Base-by-base conservation (phyloP, 2,888 invertebrate species). In the Pseudococcus jackbeardsleyi region DNA sequence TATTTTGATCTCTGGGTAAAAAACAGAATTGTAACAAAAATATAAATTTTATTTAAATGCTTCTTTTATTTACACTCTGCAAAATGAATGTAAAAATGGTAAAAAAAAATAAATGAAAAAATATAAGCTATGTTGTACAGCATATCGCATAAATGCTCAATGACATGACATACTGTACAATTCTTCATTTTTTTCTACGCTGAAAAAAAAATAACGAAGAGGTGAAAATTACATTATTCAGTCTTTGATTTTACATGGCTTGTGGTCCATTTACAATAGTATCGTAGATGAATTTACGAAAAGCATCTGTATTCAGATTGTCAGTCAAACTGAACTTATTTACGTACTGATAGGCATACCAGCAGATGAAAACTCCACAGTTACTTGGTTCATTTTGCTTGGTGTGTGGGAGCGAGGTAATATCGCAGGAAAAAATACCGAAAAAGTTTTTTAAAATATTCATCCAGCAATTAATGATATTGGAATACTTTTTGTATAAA, bases 271-370 rank as follows among this genome's bases (percentile, higher is more conserved):
- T 84, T 39, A 54, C 33, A 42, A 84, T 84, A 15, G 84, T 48
- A 84, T 84, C 84, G 50, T 84, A 17, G 19, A 84, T 84, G 33
- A 84, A 84, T 84, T 84, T 84, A 17, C 84, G 84, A 17, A 84
- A 84, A 26, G 50, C 84, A 19, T 84, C 54, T 6, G 50, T 50
- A 50, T 84, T 84, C 15, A 84, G 8, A 22, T 50, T 22, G 33
- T 84, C 84, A 2, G 84, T 84, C 19, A 84, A 50, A 50, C 26
- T 48, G n/a, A 19, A 22, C 42, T 84, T 84, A 50, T 84, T 84
- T 48, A 84, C 50, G 12, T 84, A 84, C 54, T 84, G 84, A 50
- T 26, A 84, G 11, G 84, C 84, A n/a, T 84, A 84, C 84, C 84
- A 84, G 26, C 84, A 84, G 22, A 84, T 26, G 50, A 84, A 84